These are phyloP conservation scores for Procambarus virginalis DNA, from an alignment of 1,140 invertebrate genomes.

Conservation along the genomic window DNA sequence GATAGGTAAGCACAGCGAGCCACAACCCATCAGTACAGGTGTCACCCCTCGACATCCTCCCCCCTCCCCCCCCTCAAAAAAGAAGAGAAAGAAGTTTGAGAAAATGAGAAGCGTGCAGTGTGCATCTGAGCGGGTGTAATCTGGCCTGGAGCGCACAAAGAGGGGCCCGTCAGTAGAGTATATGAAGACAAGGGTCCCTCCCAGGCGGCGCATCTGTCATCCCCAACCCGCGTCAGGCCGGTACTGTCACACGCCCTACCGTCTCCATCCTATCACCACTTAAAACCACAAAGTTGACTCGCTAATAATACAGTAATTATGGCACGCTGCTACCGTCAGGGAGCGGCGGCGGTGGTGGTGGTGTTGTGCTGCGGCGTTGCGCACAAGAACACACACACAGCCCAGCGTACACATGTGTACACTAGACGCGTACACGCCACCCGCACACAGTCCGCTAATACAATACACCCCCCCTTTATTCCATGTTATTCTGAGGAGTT, in stretches of 20 bases:
- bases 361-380: constrained; percentile 28
- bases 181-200: neutral
- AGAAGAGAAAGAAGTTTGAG: no score
- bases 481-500: neutral
- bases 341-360: neutral
- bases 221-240: constrained; percentile 17
- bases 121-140: no score
- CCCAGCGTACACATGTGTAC: neutral
- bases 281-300: constrained; percentile 58
- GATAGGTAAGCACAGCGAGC: no score
- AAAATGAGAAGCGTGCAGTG: no score
- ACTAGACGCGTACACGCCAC: neutral
- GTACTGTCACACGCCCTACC: constrained; percentile 45
- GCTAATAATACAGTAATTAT: constrained; percentile 60
- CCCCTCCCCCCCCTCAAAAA: no score
- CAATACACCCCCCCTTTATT: neutral
- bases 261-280: constrained; percentile 49
- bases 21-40: no score
- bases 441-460: neutral
- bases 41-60: no score
- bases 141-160: neutral
- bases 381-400: constrained; percentile 19
- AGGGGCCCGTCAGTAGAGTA: neutral
- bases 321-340: constrained; percentile 43
- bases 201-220: constrained; percentile 11